Evolutionary conservation across 2,113 vertebrate genomes (phyloP).

Genomic region (Campylorhamphus procurvoides): DNA sequence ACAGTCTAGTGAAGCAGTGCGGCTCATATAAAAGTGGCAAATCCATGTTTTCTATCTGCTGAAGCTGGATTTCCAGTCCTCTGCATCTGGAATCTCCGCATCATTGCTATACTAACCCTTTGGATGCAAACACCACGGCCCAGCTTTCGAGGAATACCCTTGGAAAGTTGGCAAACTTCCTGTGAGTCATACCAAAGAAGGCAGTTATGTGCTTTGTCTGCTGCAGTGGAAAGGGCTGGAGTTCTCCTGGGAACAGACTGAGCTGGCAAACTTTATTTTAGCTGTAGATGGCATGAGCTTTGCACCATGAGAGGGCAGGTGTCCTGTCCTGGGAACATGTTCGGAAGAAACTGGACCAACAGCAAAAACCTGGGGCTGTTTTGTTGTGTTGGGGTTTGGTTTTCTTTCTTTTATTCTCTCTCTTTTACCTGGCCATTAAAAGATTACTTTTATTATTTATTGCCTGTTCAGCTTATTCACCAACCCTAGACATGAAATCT

Average conservation of each 20-base stretch:
- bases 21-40: background rate
- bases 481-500: background rate
- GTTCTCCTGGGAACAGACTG: background rate
- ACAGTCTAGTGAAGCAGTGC: background rate
- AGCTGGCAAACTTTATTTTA: background rate
- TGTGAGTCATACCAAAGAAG: background rate
- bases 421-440: background rate
- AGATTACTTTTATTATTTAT: background rate
- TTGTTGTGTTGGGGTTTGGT: background rate
- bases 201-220: conserved; percentile 15
- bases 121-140: background rate
- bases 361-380: background rate
- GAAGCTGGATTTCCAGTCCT: background rate
- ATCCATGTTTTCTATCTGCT: background rate
- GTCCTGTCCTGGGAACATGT: background rate
- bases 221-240: background rate
- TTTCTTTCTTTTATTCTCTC: background rate
- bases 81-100: background rate
- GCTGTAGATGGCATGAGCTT: background rate
- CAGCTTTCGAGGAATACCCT: background rate
- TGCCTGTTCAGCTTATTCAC: background rate
- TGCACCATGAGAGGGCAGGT: background rate
- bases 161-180: background rate
- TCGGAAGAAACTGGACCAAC: background rate
- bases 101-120: background rate